A percentile compares a stretch with the other conserved stretches of the same genome.
These are phyloP conservation scores for Drosophila nannoptera DNA, from an alignment of 1,140 invertebrate species.

Conservation along the genomic window DNA sequence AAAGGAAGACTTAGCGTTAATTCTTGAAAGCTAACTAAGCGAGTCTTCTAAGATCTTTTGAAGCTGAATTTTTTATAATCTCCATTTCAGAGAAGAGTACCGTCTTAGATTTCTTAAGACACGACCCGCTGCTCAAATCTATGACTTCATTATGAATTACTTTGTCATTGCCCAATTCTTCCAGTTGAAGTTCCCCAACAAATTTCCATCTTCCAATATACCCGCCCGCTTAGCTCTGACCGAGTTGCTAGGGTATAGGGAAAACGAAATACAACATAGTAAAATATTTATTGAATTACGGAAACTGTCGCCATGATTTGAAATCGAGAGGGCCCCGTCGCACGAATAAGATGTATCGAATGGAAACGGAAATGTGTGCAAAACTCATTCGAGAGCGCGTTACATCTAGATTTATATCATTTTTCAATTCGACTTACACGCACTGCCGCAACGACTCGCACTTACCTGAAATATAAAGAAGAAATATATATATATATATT, in stretches of 20 bases:
- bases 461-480: slow-evolving; percentile 51
- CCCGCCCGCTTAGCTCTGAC: not conserved
- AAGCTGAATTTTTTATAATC: too few relatives aligned
- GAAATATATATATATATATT: not conserved
- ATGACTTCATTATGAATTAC: too few relatives aligned
- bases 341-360: slow-evolving; percentile 12
- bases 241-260: slow-evolving; percentile 36
- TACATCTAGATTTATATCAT: slow-evolving; percentile 3
- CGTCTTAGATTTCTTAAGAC: too few relatives aligned
- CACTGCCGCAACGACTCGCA: not conserved
- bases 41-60: too few relatives aligned
- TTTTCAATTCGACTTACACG: slow-evolving; percentile 15
- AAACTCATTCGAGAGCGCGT: slow-evolving; percentile 5
- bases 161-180: too few relatives aligned
- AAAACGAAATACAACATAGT: slow-evolving; percentile 58
- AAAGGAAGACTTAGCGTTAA: too few relatives aligned
- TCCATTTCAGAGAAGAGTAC: too few relatives aligned
- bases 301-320: slow-evolving; percentile 64
- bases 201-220: not conserved
- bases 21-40: too few relatives aligned
- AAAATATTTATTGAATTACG: slow-evolving; percentile 73
- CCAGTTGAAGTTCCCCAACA: not conserved
- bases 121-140: too few relatives aligned
- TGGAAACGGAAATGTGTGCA: slow-evolving; percentile 7
- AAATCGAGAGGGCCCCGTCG: slow-evolving; percentile 45